Conservation (phyloP, 2,797 vertebrate genomes). For the Avahi laniger region DNA sequence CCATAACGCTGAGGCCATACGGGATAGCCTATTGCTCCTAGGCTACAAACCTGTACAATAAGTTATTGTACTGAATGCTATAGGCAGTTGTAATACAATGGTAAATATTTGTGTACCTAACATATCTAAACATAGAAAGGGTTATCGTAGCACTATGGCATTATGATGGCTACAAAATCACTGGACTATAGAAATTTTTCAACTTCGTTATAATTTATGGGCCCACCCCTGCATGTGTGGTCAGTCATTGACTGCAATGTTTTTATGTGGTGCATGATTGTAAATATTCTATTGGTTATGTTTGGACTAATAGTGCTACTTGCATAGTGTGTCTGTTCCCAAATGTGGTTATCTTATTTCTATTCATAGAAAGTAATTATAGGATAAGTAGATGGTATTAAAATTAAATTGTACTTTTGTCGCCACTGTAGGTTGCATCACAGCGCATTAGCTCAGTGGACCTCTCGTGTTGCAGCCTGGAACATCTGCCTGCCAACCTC, state of each 20-base stretch:
- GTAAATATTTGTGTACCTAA: background rate
- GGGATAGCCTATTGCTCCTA: background rate
- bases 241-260: background rate
- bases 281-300: background rate
- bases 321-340: background rate
- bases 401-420: constrained; percentile 45
- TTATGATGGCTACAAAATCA: background rate
- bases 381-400: background rate
- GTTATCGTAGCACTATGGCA: background rate
- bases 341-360: background rate
- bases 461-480: constrained; percentile 97
- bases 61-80: background rate
- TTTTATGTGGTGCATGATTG: background rate
- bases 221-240: background rate
- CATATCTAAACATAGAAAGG: background rate
- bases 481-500: constrained; percentile 94
- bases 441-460: constrained; percentile 98
- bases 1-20: background rate
- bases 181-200: background rate
- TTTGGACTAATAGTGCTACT: background rate
- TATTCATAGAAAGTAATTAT: background rate
- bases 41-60: background rate
- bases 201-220: background rate
- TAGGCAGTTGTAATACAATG: background rate
- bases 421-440: constrained; percentile 91